These are phyloP conservation scores for Pteropus alecto DNA, from an alignment of 2,113 vertebrate genomes.

Conservation along the genomic window DNA sequence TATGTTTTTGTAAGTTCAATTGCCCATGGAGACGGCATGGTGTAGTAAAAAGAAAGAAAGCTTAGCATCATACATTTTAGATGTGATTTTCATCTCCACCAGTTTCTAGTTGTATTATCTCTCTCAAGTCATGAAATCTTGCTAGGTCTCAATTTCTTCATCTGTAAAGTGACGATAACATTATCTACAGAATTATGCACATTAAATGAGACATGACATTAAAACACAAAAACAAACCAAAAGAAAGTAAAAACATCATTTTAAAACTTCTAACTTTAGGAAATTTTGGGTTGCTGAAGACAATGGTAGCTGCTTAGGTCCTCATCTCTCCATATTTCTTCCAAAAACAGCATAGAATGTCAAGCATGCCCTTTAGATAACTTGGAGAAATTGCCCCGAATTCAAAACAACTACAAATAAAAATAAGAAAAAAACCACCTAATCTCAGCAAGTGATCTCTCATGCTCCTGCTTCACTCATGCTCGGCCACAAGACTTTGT, in stretches of 20 bases:
- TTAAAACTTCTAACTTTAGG: neutral
- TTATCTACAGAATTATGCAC: neutral
- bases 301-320: neutral
- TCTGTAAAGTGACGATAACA: neutral
- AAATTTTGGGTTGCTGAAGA: neutral
- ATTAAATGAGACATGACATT: neutral
- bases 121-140: neutral
- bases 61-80: neutral
- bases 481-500: neutral
- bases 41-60: neutral
- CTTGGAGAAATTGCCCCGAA: neutral
- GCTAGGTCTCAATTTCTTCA: neutral
- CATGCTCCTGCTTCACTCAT: no score
- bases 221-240: neutral
- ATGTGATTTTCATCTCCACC: neutral
- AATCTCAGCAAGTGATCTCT: neutral
- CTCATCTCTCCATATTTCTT: neutral
- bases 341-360: neutral
- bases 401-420: neutral
- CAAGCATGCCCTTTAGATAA: neutral
- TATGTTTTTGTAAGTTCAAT: neutral
- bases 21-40: neutral
- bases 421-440: neutral
- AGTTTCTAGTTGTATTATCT: neutral
- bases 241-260: neutral